A percentile compares a stretch with the other conserved stretches of the same genome.
Evolutionary conservation across 2,113 vertebrate species (phyloP).

Genomic region (Nansenia antarctica): DNA sequence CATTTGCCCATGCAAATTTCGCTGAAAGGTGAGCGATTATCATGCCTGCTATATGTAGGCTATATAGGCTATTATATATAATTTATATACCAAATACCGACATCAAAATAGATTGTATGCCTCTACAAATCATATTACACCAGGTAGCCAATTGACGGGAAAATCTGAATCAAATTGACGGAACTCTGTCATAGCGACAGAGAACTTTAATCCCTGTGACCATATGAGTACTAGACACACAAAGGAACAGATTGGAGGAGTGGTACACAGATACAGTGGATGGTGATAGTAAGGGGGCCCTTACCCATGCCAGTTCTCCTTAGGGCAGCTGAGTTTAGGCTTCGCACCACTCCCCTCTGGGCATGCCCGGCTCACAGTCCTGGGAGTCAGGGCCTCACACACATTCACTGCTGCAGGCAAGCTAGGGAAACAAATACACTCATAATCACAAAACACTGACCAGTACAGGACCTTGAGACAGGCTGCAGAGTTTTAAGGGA

Average conservation of each 20-base stretch:
- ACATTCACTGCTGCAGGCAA: slow-evolving; percentile 72
- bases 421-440: slow-evolving; percentile 63
- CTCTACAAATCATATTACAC: too few species aligned
- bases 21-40: too few species aligned
- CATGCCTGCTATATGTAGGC: too few species aligned
- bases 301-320: slow-evolving; percentile 96
- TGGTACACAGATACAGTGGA: not conserved
- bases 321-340: slow-evolving; percentile 80
- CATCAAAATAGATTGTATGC: too few species aligned
- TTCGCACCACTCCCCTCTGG: slow-evolving; percentile 80
- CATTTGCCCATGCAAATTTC: too few species aligned
- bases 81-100: too few species aligned
- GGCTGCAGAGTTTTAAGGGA: not conserved
- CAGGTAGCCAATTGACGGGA: too few species aligned
- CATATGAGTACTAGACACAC: too few species aligned
- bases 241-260: not conserved
- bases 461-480: not conserved
- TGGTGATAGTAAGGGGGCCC: slow-evolving; percentile 25
- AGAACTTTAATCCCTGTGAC: too few species aligned
- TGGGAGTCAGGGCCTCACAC: slow-evolving; percentile 75
- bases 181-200: too few species aligned
- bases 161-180: too few species aligned
- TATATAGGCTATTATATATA: too few species aligned
- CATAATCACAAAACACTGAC: not conserved
- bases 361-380: slow-evolving; percentile 69